phyloP scores from a whole-genome alignment of 2,888 invertebrate genomes.

The Aphrophora alni region DNA sequence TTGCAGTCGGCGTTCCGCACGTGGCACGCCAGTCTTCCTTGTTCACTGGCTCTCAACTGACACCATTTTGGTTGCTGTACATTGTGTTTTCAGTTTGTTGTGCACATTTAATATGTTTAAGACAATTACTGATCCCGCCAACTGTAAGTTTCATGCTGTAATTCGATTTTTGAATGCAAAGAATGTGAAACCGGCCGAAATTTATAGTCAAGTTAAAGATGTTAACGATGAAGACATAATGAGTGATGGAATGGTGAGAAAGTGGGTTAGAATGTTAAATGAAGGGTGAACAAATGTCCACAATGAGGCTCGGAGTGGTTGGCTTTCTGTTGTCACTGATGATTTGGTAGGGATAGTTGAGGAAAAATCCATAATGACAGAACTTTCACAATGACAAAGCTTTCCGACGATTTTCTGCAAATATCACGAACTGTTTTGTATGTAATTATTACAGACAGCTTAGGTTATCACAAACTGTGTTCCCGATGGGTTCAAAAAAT shows the following conservation, averaged over 20 bases:
- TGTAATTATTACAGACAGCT: neutral
- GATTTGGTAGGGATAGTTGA: neutral
- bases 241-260: constrained; percentile 13
- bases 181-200: neutral
- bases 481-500: neutral
- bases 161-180: too few species aligned
- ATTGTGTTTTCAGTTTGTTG: too few species aligned
- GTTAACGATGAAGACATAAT: constrained; percentile 1
- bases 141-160: neutral
- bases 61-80: too few species aligned
- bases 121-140: neutral
- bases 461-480: neutral
- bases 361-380: neutral
- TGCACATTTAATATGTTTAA: neutral
- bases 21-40: neutral
- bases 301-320: neutral
- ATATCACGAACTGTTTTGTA: neutral
- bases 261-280: neutral
- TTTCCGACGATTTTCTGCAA: neutral
- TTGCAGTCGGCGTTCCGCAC: neutral
- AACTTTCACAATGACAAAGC: neutral
- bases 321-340: neutral
- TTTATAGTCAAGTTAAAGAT: neutral
- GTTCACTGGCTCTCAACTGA: neutral
- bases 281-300: neutral